Evolutionary conservation across 2,113 vertebrate species (phyloP).

Genomic region (Noctilio leporinus): DNA sequence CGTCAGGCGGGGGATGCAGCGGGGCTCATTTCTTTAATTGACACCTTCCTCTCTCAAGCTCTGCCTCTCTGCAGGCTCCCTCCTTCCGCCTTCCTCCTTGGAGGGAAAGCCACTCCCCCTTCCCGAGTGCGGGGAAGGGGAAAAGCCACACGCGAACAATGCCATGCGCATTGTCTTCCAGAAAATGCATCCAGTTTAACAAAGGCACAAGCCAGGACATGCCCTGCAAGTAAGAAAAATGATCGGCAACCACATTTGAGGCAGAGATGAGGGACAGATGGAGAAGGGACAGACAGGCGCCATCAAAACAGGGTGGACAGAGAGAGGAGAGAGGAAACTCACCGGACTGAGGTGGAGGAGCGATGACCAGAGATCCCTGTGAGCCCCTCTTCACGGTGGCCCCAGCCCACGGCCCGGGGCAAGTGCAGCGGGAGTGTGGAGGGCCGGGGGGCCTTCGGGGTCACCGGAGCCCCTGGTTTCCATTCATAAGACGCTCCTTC

Average conservation of each 20-base stretch:
- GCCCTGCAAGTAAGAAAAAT: neutral
- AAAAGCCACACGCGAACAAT: neutral
- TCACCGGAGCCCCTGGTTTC: neutral
- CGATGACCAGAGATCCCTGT: neutral
- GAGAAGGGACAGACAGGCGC: neutral
- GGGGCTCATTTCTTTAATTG: slow-evolving; percentile 91
- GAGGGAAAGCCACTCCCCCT: neutral
- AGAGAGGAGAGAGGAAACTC: neutral
- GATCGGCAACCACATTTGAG: neutral
- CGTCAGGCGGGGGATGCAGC: slow-evolving; percentile 83
- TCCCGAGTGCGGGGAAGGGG: neutral
- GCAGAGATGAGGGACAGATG: neutral
- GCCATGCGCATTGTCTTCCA: slow-evolving; percentile 3
- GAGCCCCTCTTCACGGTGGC: neutral
- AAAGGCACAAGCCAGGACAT: neutral
- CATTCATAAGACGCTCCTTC: neutral
- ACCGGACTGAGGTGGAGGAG: no score
- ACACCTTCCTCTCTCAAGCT: slow-evolving; percentile 83
- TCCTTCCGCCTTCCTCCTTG: slow-evolving; percentile 55
- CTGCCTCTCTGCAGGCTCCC: slow-evolving; percentile 41
- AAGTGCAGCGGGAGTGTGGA: no score
- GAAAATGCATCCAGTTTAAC: neutral
- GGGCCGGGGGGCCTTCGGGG: neutral
- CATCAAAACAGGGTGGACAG: neutral
- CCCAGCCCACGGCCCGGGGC: neutral